Percentiles rank a stretch among this genome's conserved stretches.
phyloP scores from a whole-genome alignment of 2,113 vertebrate genomes.

The Beaufortia kweichowensis region DNA sequence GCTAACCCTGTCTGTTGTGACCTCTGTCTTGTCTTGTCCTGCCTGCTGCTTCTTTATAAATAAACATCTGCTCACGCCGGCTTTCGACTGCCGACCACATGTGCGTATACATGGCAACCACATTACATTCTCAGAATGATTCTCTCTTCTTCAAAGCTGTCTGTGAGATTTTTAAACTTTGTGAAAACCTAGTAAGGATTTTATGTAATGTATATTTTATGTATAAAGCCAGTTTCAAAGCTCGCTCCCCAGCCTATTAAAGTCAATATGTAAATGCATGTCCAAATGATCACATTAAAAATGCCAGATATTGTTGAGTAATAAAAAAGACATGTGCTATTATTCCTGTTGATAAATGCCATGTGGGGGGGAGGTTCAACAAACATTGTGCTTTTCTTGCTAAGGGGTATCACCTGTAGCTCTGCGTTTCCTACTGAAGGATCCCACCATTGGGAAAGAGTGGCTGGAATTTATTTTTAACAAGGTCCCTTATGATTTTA shows the following conservation, averaged over 20 bases:
- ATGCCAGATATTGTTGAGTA: not conserved
- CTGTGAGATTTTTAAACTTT: too few species aligned
- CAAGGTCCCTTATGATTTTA: too few species aligned
- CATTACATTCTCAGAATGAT: not conserved
- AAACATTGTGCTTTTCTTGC: not conserved
- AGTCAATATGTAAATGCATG: not conserved
- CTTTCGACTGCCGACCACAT: slow-evolving; percentile 9
- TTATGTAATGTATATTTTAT: not conserved
- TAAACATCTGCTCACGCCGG: slow-evolving; percentile 46
- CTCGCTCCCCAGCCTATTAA: not conserved
- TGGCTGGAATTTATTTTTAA: too few species aligned
- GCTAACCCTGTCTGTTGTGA: slow-evolving; percentile 35
- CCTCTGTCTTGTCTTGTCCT: slow-evolving; percentile 45
- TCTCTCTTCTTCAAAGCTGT: not conserved
- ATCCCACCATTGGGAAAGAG: not conserved
- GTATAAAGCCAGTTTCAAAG: not conserved
- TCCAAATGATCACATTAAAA: not conserved
- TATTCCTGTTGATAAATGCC: not conserved
- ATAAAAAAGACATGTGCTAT: not conserved
- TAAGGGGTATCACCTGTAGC: not conserved
- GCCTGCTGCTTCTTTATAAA: slow-evolving; percentile 49
- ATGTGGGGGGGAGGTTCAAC: not conserved
- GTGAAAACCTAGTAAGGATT: not conserved
- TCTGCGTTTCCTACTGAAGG: not conserved
- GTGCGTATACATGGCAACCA: not conserved